phyloP scores from a whole-genome alignment of 1,140 invertebrate genomes.

The Steinernema feltiae region DNA sequence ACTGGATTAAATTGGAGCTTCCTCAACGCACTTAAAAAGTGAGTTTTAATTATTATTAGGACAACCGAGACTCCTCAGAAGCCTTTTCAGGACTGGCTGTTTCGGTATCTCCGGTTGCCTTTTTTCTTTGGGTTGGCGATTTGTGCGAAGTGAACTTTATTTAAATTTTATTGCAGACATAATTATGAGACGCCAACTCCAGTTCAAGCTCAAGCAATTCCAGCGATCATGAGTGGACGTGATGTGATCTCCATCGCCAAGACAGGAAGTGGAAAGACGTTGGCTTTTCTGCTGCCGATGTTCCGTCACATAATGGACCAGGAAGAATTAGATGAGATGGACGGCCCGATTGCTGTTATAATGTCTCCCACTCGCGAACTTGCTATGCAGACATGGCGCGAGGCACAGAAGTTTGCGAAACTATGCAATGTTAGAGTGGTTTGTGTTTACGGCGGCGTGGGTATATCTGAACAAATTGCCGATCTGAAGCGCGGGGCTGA shows the following conservation, averaged over 20 bases:
- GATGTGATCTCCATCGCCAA: conserved; percentile 99
- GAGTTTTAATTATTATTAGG: conserved; percentile 34
- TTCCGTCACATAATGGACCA: conserved; percentile 95
- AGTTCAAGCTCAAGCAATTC: conserved; percentile 95
- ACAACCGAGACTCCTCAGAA: background rate
- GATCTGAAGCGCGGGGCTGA: conserved; percentile 94
- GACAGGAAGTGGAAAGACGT: conserved; percentile 95
- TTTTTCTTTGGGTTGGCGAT: background rate
- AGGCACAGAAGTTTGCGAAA: conserved; percentile 91
- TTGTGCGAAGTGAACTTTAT: conserved; percentile 11
- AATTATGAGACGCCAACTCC: conserved; percentile 95
- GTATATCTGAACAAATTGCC: conserved; percentile 91
- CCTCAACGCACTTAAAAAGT: conserved; percentile 83
- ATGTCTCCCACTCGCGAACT: conserved; percentile 97
- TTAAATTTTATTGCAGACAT: conserved; percentile 60
- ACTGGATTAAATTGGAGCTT: conserved; percentile 95
- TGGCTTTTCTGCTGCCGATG: conserved; percentile 96
- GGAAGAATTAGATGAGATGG: conserved; percentile 80
- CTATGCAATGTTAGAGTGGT: conserved; percentile 72
- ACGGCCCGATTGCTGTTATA: conserved; percentile 87
- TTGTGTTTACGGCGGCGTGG: conserved; percentile 97
- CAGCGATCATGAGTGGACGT: conserved; percentile 90
- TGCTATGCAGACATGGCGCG: conserved; percentile 96
- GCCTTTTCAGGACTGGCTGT: background rate
- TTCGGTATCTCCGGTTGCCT: background rate